Evolutionary conservation across 1,140 invertebrate genomes (phyloP), one percentile per base, ranked within the genome.

Genomic region (Nasonia longicornis): DNA sequence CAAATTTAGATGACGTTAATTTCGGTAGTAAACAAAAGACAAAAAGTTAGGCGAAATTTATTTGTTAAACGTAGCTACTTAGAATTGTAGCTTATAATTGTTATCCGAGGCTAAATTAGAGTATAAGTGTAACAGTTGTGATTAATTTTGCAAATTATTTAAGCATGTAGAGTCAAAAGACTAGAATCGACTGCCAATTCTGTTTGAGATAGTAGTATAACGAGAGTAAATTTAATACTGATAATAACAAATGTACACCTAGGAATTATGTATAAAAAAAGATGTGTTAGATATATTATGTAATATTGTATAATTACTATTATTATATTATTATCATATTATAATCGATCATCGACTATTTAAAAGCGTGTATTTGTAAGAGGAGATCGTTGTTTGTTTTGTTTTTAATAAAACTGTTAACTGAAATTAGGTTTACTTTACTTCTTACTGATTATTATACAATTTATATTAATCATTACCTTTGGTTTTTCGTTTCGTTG

Each of bases 21-120:
- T 89, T 88, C 48, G 84, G 86, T 2, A 78, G 20, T 11, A 87
- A 88, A 69, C 83, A 84, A 64, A 87, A 81, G 45, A 63, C 48
- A 11, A 82, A 81, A 20, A 74, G 63, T 69, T 75, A 82, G 64
- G 77, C 20, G 3, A n/a, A 12, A 31, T 22, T 67, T 58, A 22
- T 22, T 38, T 63, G 7, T 81, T 77, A 26, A 10, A 77, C 63
- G 20, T 42, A 42, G 38, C 38, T 42, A 8, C 31, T 35, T 35
- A 35, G 2, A 6, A 35, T 84, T 58, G 82, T 70, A 72, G 67
- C 14, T 26, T 58, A 4, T n/a, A 63, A 35, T 66, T 58, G 45
- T 52, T 29, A 69, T 71, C 75, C 11, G 70, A 82, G 74, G 74
- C 80, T 81, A 48, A 81, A 77, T 64, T 77, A 77, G 26, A 16